Percentiles rank a stretch among this genome's conserved stretches.
phyloP scores from a whole-genome alignment of 2,797 vertebrate species.

The Triplophysa bombifrons region DNA sequence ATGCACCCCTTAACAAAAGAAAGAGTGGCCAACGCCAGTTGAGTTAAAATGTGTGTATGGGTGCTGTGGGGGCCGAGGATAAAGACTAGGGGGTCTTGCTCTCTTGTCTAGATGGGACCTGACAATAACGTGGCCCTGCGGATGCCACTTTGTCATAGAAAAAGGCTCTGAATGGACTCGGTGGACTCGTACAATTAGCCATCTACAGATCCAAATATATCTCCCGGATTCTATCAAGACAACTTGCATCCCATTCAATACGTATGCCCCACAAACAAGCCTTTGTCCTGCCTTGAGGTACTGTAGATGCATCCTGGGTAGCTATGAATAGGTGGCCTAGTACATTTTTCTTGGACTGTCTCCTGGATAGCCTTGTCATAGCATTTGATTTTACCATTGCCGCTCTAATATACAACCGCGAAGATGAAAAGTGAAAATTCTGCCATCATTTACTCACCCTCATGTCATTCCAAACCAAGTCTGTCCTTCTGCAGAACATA shows the following conservation, averaged over 20 bases:
- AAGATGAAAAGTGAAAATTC: too few relatives aligned
- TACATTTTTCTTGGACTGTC: background rate
- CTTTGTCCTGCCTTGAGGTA: slow-evolving; percentile 37
- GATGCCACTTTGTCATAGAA: slow-evolving; percentile 40
- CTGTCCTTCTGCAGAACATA: too few relatives aligned
- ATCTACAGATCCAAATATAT: slow-evolving; percentile 46
- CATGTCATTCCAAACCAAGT: too few relatives aligned
- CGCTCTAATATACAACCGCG: too few relatives aligned
- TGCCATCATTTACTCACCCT: too few relatives aligned
- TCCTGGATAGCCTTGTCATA: too few relatives aligned
- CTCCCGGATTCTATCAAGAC: slow-evolving; percentile 46
- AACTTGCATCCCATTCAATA: slow-evolving; percentile 48
- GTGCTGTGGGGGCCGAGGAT: background rate
- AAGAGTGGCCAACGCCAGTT: slow-evolving; percentile 10
- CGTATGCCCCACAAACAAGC: slow-evolving; percentile 26
- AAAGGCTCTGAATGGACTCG: slow-evolving; percentile 49
- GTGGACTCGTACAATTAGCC: slow-evolving; percentile 53
- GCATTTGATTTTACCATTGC: too few relatives aligned
- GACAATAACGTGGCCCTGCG: slow-evolving; percentile 45
- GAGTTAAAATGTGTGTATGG: slow-evolving; percentile 27
- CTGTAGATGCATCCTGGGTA: background rate
- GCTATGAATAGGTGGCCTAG: slow-evolving; percentile 26
- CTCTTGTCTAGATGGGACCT: slow-evolving; percentile 31
- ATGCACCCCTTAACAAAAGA: slow-evolving; percentile 48
- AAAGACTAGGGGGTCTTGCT: slow-evolving; percentile 35